Conservation (phyloP, 64 coral and sea anemone genomes). For the Catalaphyllia jardinei region DNA sequence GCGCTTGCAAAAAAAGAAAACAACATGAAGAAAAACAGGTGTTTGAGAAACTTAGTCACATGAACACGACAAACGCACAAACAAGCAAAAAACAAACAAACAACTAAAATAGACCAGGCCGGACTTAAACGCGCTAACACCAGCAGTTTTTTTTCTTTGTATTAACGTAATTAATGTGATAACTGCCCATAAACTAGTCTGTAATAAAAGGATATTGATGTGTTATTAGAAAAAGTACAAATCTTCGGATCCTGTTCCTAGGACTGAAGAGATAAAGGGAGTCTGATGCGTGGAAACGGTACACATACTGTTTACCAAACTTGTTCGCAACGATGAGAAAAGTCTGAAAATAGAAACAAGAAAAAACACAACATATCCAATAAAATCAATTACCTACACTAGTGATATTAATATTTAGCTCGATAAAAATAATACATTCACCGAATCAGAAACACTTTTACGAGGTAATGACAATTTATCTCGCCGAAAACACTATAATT, state of each 20-base stretch:
- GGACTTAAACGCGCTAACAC: background rate
- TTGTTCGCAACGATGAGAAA: slow-evolving; percentile 95
- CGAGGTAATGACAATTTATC: slow-evolving; percentile 24
- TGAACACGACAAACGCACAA: background rate
- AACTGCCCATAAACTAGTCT: background rate
- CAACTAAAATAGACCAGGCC: background rate
- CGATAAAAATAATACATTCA: background rate
- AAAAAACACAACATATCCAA: slow-evolving; percentile 19
- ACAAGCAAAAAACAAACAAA: background rate
- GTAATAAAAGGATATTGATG: slow-evolving; percentile 98
- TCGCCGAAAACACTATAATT: background rate
- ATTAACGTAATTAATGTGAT: slow-evolving; percentile 4
- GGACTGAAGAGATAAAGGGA: slow-evolving; percentile 91
- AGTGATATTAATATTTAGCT: background rate
- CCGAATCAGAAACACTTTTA: background rate
- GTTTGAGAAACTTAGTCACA: background rate
- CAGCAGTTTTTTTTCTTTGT: background rate
- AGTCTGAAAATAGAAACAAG: slow-evolving; percentile 75
- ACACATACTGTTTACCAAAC: slow-evolving; percentile 93
- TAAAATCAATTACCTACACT: background rate
- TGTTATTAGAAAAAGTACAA: slow-evolving; percentile 95
- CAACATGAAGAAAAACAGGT: background rate
- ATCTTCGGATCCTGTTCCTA: slow-evolving; percentile 82
- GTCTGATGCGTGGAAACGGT: slow-evolving; percentile 84
- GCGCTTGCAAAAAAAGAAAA: background rate